phyloP scores from a whole-genome alignment of 2,888 invertebrate genomes.

The Cataglyphis cursor region DNA sequence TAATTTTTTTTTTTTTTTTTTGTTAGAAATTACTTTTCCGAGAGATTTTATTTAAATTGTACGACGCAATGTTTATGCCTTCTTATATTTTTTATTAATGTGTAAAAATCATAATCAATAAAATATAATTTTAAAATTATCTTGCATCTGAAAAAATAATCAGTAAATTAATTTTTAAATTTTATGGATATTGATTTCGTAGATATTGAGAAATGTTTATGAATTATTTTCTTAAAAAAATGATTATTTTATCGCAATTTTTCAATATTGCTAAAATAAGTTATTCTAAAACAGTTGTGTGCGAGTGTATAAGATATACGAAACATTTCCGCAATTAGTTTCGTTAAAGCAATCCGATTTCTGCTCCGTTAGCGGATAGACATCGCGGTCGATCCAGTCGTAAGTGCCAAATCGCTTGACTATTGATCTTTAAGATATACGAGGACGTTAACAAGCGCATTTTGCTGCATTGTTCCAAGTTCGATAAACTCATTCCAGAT shows the following conservation, averaged over 20 bases:
- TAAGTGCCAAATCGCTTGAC: background rate
- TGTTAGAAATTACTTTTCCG: background rate
- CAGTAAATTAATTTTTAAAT: background rate
- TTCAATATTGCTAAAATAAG: constrained; percentile 6
- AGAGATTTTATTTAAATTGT: background rate
- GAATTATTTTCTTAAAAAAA: background rate
- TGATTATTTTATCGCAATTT: background rate
- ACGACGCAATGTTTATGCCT: background rate
- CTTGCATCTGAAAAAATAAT: background rate
- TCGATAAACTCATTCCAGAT: constrained; percentile 62
- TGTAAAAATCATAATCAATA: no score
- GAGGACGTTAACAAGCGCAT: constrained; percentile 33
- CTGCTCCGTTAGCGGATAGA: background rate
- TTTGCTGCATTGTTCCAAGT: constrained; percentile 2
- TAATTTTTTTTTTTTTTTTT: background rate
- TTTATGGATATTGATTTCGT: background rate
- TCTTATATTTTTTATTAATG: background rate
- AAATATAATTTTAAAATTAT: background rate
- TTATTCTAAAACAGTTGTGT: background rate
- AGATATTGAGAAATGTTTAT: background rate
- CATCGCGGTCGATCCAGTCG: background rate
- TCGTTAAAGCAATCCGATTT: constrained; percentile 36
- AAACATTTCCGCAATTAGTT: constrained; percentile 43
- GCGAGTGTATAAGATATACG: background rate
- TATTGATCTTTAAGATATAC: constrained; percentile 8